These are phyloP conservation scores for Brachylomia viminalis DNA, from an alignment of 2,888 invertebrate genomes.

Conservation along the genomic window DNA sequence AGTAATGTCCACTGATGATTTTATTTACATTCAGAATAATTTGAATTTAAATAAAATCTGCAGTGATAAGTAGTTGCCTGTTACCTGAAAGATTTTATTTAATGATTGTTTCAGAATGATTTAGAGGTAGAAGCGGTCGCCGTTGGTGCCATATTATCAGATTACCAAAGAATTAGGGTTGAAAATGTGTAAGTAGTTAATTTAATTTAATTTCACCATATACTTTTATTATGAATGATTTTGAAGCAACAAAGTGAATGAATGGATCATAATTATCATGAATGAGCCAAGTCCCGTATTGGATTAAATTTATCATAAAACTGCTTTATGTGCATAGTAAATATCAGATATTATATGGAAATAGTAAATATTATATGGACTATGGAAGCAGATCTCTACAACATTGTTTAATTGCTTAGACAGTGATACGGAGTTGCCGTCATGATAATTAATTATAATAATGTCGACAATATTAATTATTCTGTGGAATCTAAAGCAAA, in stretches of 20 bases:
- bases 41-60: conserved; percentile 45
- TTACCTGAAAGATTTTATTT: conserved; percentile 16
- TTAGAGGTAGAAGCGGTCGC: conserved; percentile 97
- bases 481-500: neutral
- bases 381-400: neutral
- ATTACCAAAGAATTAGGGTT: conserved; percentile 99
- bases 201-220: neutral
- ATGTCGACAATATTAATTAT: neutral
- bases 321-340: neutral
- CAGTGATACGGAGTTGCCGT: neutral
- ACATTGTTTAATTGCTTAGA: conserved; percentile 13
- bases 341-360: too few species aligned
- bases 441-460: neutral
- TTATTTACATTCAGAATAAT: too few species aligned
- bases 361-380: conserved; percentile 18
- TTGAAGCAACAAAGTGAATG: neutral
- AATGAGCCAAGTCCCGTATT: neutral
- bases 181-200: conserved; percentile 97
- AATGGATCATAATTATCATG: neutral
- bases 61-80: conserved; percentile 25
- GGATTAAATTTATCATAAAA: conserved; percentile 1
- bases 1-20: conserved; percentile 23
- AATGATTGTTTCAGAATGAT: conserved; percentile 90
- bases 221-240: neutral
- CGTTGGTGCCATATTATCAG: conserved; percentile 99